These are phyloP conservation scores for Drosophila melanica DNA, from an alignment of 1,140 invertebrate genomes.

Conservation along the genomic window DNA sequence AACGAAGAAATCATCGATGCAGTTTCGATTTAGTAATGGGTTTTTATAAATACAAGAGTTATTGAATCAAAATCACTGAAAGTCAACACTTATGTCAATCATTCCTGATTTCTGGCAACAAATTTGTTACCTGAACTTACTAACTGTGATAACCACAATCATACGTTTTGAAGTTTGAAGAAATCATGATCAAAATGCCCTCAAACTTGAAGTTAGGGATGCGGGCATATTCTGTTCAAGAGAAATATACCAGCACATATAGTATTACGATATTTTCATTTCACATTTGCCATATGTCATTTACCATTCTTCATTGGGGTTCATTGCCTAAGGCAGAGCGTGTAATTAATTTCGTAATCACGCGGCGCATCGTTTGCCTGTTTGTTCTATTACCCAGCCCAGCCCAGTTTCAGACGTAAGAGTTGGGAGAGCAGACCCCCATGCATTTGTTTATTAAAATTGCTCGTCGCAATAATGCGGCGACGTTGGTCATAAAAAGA, in stretches of 20 bases:
- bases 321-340: slow-evolving; percentile 43
- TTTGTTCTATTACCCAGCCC: slow-evolving; percentile 28
- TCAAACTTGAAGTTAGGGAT: too few species aligned
- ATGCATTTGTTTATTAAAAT: slow-evolving; percentile 70
- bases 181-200: too few species aligned
- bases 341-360: slow-evolving; percentile 66
- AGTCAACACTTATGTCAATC: too few species aligned
- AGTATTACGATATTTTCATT: slow-evolving; percentile 11
- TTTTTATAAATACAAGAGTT: too few species aligned
- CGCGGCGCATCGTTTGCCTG: slow-evolving; percentile 23
- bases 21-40: too few species aligned
- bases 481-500: slow-evolving; percentile 53
- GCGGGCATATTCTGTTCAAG: not conserved
- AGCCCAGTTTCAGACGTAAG: slow-evolving; percentile 1
- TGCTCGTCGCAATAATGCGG: slow-evolving; percentile 30
- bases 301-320: slow-evolving; percentile 6
- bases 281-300: slow-evolving; percentile 4
- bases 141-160: too few species aligned
- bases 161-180: too few species aligned
- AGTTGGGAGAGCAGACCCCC: not conserved
- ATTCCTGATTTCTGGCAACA: too few species aligned
- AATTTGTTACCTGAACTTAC: too few species aligned
- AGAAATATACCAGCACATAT: not conserved
- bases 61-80: too few species aligned
- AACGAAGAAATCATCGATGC: too few species aligned